Conservation (phyloP, 1,140 invertebrate genomes). For the Lepidostoma basale region DNA sequence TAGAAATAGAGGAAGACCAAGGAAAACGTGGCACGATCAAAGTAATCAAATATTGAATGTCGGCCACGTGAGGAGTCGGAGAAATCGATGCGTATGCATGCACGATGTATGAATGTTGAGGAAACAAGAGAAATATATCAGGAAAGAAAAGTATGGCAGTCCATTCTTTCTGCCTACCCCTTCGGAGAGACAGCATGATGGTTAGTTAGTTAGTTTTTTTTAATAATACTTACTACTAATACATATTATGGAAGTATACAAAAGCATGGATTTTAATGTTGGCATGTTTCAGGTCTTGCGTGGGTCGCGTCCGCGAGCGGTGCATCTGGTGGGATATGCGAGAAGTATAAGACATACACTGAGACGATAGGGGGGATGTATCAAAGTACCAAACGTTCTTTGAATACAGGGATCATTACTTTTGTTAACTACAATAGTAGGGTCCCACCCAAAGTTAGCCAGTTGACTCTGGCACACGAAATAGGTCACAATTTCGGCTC, state of each 20-base stretch:
- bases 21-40: too few relatives aligned
- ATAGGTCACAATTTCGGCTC: conserved; percentile 99
- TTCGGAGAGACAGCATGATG: too few relatives aligned
- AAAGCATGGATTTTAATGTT: not conserved
- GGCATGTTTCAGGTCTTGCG: conserved; percentile 74
- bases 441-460: conserved; percentile 95
- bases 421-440: conserved; percentile 98
- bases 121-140: too few relatives aligned
- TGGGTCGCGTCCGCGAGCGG: conserved; percentile 98
- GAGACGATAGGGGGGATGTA: conserved; percentile 93
- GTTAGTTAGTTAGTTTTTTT: too few relatives aligned
- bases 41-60: too few relatives aligned
- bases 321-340: conserved; percentile 97
- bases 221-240: not conserved
- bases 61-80: too few relatives aligned
- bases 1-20: too few relatives aligned
- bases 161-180: too few relatives aligned
- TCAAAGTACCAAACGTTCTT: conserved; percentile 89
- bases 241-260: not conserved
- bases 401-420: conserved; percentile 99
- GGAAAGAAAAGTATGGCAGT: too few relatives aligned
- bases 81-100: not conserved
- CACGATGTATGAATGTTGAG: not conserved
- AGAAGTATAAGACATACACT: conserved; percentile 96
- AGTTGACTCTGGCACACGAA: conserved; percentile 97